Percentiles rank a stretch among this genome's conserved stretches.
phyloP scores from a whole-genome alignment of 2,888 invertebrate species.

The Mamestra brassicae region DNA sequence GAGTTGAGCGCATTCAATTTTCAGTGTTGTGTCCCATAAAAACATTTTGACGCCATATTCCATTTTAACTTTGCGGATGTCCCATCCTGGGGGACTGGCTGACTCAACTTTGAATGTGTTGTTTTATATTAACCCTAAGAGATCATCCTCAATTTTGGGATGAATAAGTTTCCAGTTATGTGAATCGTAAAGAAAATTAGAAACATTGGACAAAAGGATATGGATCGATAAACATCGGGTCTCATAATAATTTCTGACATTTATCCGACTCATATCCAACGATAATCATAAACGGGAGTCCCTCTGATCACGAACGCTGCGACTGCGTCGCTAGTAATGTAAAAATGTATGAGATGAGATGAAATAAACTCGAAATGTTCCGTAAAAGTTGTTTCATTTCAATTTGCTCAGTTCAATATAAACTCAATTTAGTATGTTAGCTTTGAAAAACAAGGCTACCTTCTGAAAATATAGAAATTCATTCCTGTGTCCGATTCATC shows the following conservation, averaged over 20 bases:
- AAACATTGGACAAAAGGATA: not conserved
- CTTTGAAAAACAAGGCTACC: not conserved
- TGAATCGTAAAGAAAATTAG: slow-evolving; percentile 13
- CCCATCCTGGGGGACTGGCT: slow-evolving; percentile 26
- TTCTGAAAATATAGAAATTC: not conserved
- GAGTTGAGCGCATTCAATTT: slow-evolving; percentile 46
- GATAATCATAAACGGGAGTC: slow-evolving; percentile 11
- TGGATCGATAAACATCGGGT: slow-evolving; percentile 5
- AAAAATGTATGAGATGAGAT: slow-evolving; percentile 18
- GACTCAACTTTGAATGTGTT: slow-evolving; percentile 46
- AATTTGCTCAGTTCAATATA: slow-evolving; percentile 29
- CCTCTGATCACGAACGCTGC: not conserved
- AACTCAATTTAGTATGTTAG: slow-evolving; percentile 19
- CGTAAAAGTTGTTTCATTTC: slow-evolving; percentile 17
- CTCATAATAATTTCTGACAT: not conserved
- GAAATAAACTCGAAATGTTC: slow-evolving; percentile 30
- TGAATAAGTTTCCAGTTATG: slow-evolving; percentile 19
- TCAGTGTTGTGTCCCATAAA: slow-evolving; percentile 52
- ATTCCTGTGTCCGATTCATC: not conserved
- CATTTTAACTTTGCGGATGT: slow-evolving; percentile 56
- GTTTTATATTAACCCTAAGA: slow-evolving; percentile 47
- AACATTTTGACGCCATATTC: slow-evolving; percentile 54
- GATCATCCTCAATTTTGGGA: slow-evolving; percentile 27
- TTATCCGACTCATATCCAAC: slow-evolving; percentile 4
- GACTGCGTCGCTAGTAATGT: not conserved